phyloP scores from a whole-genome alignment of 2,888 invertebrate genomes.

The Listrodromus nycthemerus region DNA sequence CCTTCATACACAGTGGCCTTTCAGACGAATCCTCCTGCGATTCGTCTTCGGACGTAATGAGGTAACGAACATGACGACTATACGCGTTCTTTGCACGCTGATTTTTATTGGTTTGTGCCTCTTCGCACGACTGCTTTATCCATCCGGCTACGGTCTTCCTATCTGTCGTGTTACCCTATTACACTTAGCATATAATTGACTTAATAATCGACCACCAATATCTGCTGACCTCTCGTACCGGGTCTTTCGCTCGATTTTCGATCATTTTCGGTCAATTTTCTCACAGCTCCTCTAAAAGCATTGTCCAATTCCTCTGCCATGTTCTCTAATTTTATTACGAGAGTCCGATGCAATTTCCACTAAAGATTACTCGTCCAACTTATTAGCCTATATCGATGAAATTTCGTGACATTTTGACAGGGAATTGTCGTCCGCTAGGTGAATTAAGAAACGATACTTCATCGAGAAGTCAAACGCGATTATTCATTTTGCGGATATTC shows the following conservation, averaged over 20 bases:
- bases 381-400: constrained; percentile 18
- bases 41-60: constrained; percentile 53
- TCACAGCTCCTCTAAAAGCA: not conserved
- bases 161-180: constrained; percentile 40
- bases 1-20: constrained; percentile 52
- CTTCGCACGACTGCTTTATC: constrained; percentile 59
- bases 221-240: constrained; percentile 3
- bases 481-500: not conserved
- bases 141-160: constrained; percentile 62
- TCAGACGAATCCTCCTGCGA: constrained; percentile 49
- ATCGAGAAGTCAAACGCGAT: constrained; percentile 2
- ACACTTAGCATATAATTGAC: not conserved
- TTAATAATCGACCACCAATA: not conserved
- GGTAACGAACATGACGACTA: constrained; percentile 59
- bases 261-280: constrained; percentile 3
- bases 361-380: constrained; percentile 14
- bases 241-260: not conserved
- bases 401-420: constrained; percentile 56
- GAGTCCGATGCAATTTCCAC: constrained; percentile 6
- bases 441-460: not conserved
- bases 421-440: constrained; percentile 15
- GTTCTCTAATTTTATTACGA: constrained; percentile 19
- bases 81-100: constrained; percentile 53
- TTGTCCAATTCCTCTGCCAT: constrained; percentile 35
- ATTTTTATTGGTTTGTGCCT: constrained; percentile 52